These are phyloP conservation scores for Dromiciops gliroides DNA, from an alignment of 2,113 vertebrate species.

Conservation along the genomic window DNA sequence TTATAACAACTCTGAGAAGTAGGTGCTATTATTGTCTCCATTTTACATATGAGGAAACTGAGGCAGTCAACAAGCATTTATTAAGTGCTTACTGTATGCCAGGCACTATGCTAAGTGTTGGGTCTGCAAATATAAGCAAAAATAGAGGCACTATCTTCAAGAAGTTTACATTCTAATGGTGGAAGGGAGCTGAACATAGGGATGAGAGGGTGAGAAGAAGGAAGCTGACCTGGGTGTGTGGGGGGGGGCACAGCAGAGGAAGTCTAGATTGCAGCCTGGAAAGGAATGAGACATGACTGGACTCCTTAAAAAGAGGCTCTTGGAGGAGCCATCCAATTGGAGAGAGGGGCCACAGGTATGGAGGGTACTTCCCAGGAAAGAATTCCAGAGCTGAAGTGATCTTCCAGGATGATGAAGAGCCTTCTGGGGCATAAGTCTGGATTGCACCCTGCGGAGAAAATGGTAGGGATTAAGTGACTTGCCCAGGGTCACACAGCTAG, in stretches of 20 bases:
- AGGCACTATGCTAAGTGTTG: not conserved
- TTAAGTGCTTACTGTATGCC: not conserved
- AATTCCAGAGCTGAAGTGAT: not conserved
- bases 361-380: not conserved
- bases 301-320: not conserved
- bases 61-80: not conserved
- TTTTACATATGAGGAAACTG: not conserved
- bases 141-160: not conserved
- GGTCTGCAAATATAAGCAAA: not conserved
- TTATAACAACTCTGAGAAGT: not conserved
- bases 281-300: not conserved
- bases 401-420: not conserved
- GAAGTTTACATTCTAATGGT: not conserved
- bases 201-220: not conserved
- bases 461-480: not conserved
- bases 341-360: not conserved
- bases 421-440: not conserved
- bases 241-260: not conserved
- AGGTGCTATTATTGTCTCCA: not conserved
- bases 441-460: not conserved
- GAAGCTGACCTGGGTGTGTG: not conserved
- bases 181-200: not conserved
- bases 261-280: not conserved
- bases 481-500: not conserved
- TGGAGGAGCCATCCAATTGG: not conserved